A percentile compares a stretch with the other conserved stretches of the same genome.
Evolutionary conservation across 2,797 vertebrate genomes (phyloP).

Genomic region (Myotis myotis): DNA sequence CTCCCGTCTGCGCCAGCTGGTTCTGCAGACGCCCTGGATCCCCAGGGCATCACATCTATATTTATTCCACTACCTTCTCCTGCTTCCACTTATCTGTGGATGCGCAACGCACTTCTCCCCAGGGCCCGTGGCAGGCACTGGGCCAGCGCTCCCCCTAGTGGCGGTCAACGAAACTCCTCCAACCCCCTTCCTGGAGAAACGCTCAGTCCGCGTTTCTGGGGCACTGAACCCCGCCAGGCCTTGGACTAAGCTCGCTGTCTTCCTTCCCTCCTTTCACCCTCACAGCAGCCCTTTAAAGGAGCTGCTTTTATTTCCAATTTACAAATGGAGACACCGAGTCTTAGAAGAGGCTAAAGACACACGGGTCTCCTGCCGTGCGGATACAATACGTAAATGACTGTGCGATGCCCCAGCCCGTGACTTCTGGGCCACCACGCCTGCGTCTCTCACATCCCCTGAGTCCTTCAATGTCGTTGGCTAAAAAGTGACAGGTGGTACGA

Average conservation of each 20-base stretch:
- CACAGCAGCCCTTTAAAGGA: neutral
- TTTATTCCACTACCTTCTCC: neutral
- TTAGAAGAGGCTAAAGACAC: neutral
- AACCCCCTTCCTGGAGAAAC: neutral
- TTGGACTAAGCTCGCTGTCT: no score
- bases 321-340: neutral
- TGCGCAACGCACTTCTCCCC: rapidly evolving
- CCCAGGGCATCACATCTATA: neutral
- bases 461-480: neutral
- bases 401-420: no score
- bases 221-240: rapidly evolving
- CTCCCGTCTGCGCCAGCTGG: neutral
- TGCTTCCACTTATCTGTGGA: neutral
- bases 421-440: rapidly evolving
- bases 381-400: no score
- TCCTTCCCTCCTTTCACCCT: no score
- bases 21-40: neutral
- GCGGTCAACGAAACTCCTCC: neutral
- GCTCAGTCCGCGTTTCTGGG: rapidly evolving
- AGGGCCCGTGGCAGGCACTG: neutral
- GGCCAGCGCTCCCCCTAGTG: constrained; percentile 8
- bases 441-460: rapidly evolving
- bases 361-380: neutral
- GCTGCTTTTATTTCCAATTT: neutral
- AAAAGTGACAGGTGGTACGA: rapidly evolving